These are phyloP conservation scores for Oegoconia quadripuncta DNA, from an alignment of 2,888 invertebrate species.

Conservation along the genomic window DNA sequence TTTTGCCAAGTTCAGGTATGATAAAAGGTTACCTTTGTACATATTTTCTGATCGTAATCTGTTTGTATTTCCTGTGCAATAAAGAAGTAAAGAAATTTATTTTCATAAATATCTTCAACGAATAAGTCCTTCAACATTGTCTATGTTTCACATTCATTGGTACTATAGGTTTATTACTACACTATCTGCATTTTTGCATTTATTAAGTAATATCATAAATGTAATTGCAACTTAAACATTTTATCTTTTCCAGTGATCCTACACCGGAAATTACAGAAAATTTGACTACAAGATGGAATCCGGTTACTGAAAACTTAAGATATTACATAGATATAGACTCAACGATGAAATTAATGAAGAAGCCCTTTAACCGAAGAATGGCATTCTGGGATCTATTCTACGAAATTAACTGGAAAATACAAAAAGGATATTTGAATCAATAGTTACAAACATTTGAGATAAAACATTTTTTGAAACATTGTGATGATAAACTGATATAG, in stretches of 20 bases:
- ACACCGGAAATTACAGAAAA: constrained; percentile 24
- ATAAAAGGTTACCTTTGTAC: no score
- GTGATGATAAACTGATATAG: no score
- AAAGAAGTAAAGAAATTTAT: no score
- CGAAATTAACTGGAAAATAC: constrained; percentile 24
- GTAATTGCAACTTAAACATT: background rate
- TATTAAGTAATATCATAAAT: no score
- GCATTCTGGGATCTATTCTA: constrained; percentile 46
- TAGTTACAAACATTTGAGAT: background rate
- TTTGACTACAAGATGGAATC: constrained; percentile 24
- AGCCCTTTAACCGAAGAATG: constrained; percentile 26
- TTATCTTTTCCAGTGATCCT: constrained; percentile 22
- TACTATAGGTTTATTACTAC: background rate
- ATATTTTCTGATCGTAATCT: no score
- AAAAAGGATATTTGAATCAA: constrained; percentile 18
- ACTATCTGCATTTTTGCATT: background rate
- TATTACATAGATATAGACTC: constrained; percentile 18
- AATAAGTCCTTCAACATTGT: background rate
- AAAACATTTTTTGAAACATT: no score
- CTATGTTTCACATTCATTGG: no score
- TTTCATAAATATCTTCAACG: no score
- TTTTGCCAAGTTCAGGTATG: constrained; percentile 54
- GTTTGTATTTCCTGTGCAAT: background rate
- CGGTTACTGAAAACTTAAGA: constrained; percentile 9
- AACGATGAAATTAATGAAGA: background rate